Conservation (phyloP, 2,888 invertebrate genomes). For the Orthosia incerta region DNA sequence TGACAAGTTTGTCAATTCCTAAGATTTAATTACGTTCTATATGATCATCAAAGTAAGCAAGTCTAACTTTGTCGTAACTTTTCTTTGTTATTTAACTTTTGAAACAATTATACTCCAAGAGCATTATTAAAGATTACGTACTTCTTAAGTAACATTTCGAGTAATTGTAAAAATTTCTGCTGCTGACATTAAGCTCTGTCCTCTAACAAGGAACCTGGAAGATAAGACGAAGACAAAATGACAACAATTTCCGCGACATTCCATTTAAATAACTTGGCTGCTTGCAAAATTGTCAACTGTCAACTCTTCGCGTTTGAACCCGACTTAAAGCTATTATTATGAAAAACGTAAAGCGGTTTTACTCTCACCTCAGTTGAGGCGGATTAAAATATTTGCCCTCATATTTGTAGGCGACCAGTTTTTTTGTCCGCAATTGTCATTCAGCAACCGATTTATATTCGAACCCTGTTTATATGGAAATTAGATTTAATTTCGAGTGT, state of each 20-base stretch:
- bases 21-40: constrained; percentile 31
- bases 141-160: constrained; percentile 6
- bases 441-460: constrained; percentile 31
- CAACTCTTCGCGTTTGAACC: constrained; percentile 49
- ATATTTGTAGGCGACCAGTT: constrained; percentile 62
- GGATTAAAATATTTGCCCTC: constrained; percentile 66
- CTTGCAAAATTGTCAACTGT: constrained; percentile 50
- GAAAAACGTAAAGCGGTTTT: constrained; percentile 63
- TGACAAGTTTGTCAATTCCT: constrained; percentile 29
- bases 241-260: constrained; percentile 48
- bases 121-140: constrained; percentile 6
- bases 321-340: constrained; percentile 60
- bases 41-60: constrained; percentile 19
- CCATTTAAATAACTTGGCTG: constrained; percentile 54
- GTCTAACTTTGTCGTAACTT: constrained; percentile 29
- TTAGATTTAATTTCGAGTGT: constrained; percentile 31
- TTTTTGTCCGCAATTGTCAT: constrained; percentile 54
- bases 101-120: constrained; percentile 14
- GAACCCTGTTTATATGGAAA: constrained; percentile 36
- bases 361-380: constrained; percentile 63
- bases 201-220: constrained; percentile 36
- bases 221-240: constrained; percentile 45
- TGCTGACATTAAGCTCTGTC: constrained; percentile 38
- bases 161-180: constrained; percentile 29
- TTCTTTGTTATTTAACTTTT: constrained; percentile 3